Base-by-base conservation (phyloP, 1,140 invertebrate genomes). In the Coptotermes formosanus region DNA sequence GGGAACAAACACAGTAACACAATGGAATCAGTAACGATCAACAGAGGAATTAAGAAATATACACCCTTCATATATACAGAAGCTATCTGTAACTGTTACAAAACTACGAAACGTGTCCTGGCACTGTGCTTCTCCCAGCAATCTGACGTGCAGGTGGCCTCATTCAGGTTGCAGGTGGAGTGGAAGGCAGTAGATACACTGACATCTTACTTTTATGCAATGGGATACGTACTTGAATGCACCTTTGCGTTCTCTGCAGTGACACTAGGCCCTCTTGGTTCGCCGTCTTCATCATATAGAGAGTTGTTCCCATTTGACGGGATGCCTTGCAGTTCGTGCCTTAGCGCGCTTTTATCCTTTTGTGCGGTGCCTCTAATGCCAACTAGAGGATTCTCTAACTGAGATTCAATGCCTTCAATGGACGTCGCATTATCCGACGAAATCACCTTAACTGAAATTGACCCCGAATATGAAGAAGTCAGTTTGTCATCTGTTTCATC, bases 381-480 rank as follows among this genome's bases (percentile, higher is more conserved):
- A 86, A 92, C 91, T 85, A 93, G 88, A 23, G 92, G 92, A 87
- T 92, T 92, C 89, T 92, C 91, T 87, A 93, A 85, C 86, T 92
- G 92, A 81, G 92, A 92, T 88, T 92, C 92, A 88, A 92, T 91
- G 86, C 91, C 88, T 88, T 92, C 91, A 85, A 90, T 89, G 86
- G 90, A 90, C 88, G 91, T 90, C 86, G 89, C 85, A 89, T 91
- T 91, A 87, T 90, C 90, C 85, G 90, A 89, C 87, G 91, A 91
- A 89, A 92, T 90, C 89, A 91, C 89, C 90, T 91, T 90, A 89
- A 91, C 90, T 92, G 90, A 90, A 91, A 91, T 89, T 90, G 89
- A 90, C 87, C 90, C 89, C 89, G 88, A 90, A 87, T 89, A 88
- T 87, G 88, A 86, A 88, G 86, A 87, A 90, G 91, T 91, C 88